Base-by-base conservation (phyloP, 2,888 invertebrate species). In the Lochmaea crataegi region DNA sequence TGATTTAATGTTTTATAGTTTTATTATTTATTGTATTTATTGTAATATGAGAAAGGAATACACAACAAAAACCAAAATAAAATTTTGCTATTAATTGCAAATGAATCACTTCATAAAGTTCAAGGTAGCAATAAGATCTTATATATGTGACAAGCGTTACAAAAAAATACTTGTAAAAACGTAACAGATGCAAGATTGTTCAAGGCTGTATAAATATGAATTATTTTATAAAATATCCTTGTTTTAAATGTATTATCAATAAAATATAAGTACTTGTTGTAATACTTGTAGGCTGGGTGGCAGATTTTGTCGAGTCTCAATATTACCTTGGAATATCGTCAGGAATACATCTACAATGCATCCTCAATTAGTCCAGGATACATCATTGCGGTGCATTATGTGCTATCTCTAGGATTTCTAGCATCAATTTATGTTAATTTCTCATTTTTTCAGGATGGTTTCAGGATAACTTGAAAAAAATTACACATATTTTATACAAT, bases 71-170 rank as follows among this genome's bases (percentile, higher is more conserved):
- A 42, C 41, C 38, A 42, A 38, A 61, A 69, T 63, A 53, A 57
- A 64, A 48, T 64, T 64, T 22, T 48, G 12, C 45, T 7, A 64
- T 60, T 65, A 61, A 73, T 60, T 76, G 72, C 75, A 78, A 75
- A 77, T 75, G 77, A 77, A 73, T 77, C 75, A 75, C 75, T 77
- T 78, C 73, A 76, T 82, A 82, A 83, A 83, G 83, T 82, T 83
- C 83, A 83, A 83, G 82, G 83, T 75, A 74, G 74, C 73, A 82
- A 81, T 80, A 76, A 76, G 77, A 81, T 78, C 58, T 68, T 60
- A 22, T 78, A 71, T 80, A 80, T 78, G 78, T 80, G 78, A 78
- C 80, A 79, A 74, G 67, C 60, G 51, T 64, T 63, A 45, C 64
- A 65, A 56, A 51, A 75, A 76, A 61, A 41, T 38, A 67, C 5